Evolutionary conservation across 2,888 invertebrate genomes (phyloP), one percentile per base, ranked within the genome.

Genomic region (Octodonta nipae): DNA sequence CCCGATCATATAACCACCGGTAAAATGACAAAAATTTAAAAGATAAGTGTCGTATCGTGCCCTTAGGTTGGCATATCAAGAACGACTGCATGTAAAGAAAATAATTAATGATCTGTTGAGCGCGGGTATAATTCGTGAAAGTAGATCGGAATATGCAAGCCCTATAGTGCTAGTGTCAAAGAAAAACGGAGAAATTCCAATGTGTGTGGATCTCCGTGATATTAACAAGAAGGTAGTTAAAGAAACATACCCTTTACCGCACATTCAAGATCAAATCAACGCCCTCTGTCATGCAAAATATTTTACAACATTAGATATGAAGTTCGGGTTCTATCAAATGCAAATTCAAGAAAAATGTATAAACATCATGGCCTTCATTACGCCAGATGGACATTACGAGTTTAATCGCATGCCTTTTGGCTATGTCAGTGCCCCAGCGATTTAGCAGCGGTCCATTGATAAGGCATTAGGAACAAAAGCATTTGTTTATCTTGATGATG

Each of bases 401-500:
- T n/a, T n/a, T n/a, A n/a, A n/a, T 22, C 32, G 41, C 3, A 41
- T 46, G 35, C 41, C 41, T 11, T 44, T 45, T 35, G 40, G 44
- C 3, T 37, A 25, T 26, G 36, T 37, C 7, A 45, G 43, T 35
- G 32, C 43, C 8, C 42, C 34, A 10, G 8, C 37, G 16, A 25
- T 37, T 10, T 43, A 42, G 30, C 44, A 45, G 20, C 13, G 39
- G 15, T 34, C 40, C 7, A 45, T 45, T 13, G 40, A 45, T 32
- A 37, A 37, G 29, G 41, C 42, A 5, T 30, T 43, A 10, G 30
- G 34, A 6, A 33, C 12, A 17, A 32, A 31, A 27, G 40, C 40
- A 11, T 35, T 36, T 28, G 40, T 43, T 13, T 45, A 45, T 27
- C 15, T 45, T 2, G 45, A 45, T 28, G 45, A 45, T 30, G 37